Percentiles rank a stretch among this genome's conserved stretches.
Conservation (phyloP, 1,140 invertebrate genomes). For the Paracyclopina nana region DNA sequence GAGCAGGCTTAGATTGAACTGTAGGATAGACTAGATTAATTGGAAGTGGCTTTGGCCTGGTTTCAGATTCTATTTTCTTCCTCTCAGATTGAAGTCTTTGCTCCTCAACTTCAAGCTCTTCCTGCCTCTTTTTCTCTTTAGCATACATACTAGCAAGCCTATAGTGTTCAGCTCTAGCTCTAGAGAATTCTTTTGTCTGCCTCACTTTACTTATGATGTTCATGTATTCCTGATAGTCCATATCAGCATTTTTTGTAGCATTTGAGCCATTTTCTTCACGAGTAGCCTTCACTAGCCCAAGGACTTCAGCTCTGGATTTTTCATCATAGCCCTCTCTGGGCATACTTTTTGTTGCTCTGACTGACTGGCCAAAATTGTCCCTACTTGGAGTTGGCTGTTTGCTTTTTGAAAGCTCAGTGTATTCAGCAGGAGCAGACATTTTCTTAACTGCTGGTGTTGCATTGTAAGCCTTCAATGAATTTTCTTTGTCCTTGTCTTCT, state of each 20-base stretch:
- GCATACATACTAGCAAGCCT: conserved; percentile 10
- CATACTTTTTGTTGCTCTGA: background rate
- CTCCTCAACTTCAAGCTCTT: conserved; percentile 8
- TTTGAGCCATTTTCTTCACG: background rate
- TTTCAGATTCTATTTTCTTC: conserved; percentile 7
- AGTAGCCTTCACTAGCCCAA: conserved; percentile 4
- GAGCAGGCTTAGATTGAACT: no score
- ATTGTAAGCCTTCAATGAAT: no score
- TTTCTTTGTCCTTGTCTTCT: no score
- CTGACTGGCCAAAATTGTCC: background rate
- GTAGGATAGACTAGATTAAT: no score
- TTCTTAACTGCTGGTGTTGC: no score
- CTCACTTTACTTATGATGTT: conserved; percentile 7
- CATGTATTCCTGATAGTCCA: conserved; percentile 16
- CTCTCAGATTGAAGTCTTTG: conserved; percentile 1
- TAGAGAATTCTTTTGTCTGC: conserved; percentile 3
- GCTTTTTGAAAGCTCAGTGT: no score
- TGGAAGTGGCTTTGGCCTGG: no score
- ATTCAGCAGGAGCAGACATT: no score
- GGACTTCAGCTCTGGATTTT: conserved; percentile 2
- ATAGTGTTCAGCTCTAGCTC: background rate
- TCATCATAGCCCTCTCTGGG: background rate
- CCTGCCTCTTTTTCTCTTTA: conserved; percentile 1
- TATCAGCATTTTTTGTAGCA: background rate
- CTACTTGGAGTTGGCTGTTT: conserved; percentile 2